Percentiles rank a stretch among this genome's conserved stretches.
phyloP scores from a whole-genome alignment of 2,888 invertebrate genomes.

The Orchesella flavescens region DNA sequence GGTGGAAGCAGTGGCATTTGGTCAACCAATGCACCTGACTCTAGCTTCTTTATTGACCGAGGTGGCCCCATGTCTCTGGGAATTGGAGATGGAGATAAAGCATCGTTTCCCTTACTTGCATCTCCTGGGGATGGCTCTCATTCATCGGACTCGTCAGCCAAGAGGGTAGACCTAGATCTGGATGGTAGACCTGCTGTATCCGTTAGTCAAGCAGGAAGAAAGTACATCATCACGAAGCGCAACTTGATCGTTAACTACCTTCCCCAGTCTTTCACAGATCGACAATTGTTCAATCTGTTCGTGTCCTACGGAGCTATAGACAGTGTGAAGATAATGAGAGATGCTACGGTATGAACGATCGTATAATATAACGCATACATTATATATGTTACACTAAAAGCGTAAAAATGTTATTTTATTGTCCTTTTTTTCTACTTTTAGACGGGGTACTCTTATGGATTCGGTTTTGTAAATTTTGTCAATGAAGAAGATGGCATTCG shows the following conservation, averaged over 20 bases:
- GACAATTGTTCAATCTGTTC: conserved; percentile 91
- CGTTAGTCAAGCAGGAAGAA: conserved; percentile 50
- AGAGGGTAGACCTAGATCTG: conserved; percentile 1
- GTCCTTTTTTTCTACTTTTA: conserved; percentile 75
- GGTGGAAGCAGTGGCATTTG: conserved; percentile 18
- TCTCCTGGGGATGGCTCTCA: conserved; percentile 9
- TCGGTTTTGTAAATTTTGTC: conserved; percentile 94
- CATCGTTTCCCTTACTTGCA: conserved; percentile 41
- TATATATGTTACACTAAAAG: not conserved
- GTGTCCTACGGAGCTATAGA: conserved; percentile 90
- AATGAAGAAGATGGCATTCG: conserved; percentile 88
- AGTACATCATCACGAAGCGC: conserved; percentile 60
- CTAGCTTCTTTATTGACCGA: conserved; percentile 13
- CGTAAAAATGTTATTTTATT: too few species aligned
- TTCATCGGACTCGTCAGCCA: not conserved
- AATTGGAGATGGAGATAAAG: conserved; percentile 58
- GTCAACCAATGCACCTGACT: conserved; percentile 25
- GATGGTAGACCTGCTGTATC: conserved; percentile 33
- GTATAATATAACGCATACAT: not conserved
- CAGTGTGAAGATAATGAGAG: conserved; percentile 92
- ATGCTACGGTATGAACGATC: conserved; percentile 81
- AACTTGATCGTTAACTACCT: conserved; percentile 97
- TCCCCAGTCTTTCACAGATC: conserved; percentile 93
- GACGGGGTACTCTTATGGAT: conserved; percentile 97
- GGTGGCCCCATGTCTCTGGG: conserved; percentile 10